Conservation (phyloP, 2,888 invertebrate species). For the Platycheirus rosarum region DNA sequence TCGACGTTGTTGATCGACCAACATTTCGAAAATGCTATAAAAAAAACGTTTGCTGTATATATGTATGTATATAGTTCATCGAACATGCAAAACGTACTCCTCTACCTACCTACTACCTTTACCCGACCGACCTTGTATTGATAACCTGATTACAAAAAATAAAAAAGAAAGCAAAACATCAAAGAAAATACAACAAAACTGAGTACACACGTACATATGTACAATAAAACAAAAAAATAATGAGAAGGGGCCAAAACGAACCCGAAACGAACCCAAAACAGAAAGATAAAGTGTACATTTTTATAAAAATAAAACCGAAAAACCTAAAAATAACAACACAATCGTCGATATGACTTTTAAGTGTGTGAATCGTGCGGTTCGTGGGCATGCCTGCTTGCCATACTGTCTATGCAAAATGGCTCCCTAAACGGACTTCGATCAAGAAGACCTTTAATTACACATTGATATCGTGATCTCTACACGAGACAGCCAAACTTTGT, state of each 20-base stretch:
- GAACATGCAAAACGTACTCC: neutral
- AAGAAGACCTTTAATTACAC: slow-evolving; percentile 36
- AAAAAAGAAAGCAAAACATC: slow-evolving; percentile 31
- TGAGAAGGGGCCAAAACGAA: slow-evolving; percentile 15
- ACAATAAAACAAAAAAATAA: slow-evolving; percentile 14
- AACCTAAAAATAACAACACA: slow-evolving; percentile 51
- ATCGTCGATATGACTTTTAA: too few species aligned
- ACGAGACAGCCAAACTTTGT: slow-evolving; percentile 53
- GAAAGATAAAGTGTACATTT: slow-evolving; percentile 53
- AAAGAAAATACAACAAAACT: slow-evolving; percentile 28
- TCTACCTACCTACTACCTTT: slow-evolving; percentile 59
- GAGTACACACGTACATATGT: neutral
- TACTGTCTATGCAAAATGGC: slow-evolving; percentile 62
- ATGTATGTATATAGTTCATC: too few species aligned
- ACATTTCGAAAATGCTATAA: slow-evolving; percentile 13
- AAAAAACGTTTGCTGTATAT: slow-evolving; percentile 14
- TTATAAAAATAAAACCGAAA: slow-evolving; percentile 51
- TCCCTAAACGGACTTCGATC: slow-evolving; percentile 10
- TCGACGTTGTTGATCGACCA: neutral
- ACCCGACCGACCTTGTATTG: slow-evolving; percentile 73
- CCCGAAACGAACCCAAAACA: slow-evolving; percentile 44
- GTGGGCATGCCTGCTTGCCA: slow-evolving; percentile 48
- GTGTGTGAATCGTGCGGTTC: slow-evolving; percentile 12
- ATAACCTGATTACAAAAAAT: slow-evolving; percentile 67
- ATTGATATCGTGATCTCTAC: slow-evolving; percentile 5